Conservation (phyloP, 2,888 invertebrate genomes). For the Clitarchus hookeri region DNA sequence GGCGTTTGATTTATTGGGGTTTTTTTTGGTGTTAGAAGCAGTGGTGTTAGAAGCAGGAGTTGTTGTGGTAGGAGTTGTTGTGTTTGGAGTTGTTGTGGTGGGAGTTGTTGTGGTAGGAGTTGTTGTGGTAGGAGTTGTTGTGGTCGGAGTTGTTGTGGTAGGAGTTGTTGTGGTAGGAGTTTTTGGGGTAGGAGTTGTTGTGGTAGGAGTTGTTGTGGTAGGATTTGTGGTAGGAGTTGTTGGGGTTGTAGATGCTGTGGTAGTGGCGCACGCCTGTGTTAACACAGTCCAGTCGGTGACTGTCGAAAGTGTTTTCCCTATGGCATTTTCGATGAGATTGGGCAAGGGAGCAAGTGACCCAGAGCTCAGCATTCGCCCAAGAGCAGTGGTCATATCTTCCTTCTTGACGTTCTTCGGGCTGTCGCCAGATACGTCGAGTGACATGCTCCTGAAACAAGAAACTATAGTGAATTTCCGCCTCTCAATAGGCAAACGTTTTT, state of each 20-base stretch:
- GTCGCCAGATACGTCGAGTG: neutral
- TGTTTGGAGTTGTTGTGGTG: neutral
- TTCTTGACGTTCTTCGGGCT: neutral
- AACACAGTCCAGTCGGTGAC: neutral
- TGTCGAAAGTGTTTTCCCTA: neutral
- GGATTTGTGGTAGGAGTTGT: neutral
- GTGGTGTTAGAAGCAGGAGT: neutral
- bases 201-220: neutral
- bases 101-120: too few species aligned
- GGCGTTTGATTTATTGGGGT: neutral
- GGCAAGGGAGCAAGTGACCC: neutral
- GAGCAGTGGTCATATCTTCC: neutral
- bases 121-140: neutral
- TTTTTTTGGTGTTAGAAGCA: neutral
- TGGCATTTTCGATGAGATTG: neutral
- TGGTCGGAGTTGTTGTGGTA: neutral
- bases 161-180: neutral
- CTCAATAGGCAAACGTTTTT: neutral
- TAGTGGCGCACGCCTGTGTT: neutral
- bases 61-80: neutral
- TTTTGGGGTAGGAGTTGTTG: neutral
- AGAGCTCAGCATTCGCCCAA: neutral
- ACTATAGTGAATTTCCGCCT: neutral
- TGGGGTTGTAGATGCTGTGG: neutral
- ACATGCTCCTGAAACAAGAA: neutral